These are phyloP conservation scores for Agriopis aurantiaria DNA, from an alignment of 2,888 invertebrate species.

Conservation along the genomic window DNA sequence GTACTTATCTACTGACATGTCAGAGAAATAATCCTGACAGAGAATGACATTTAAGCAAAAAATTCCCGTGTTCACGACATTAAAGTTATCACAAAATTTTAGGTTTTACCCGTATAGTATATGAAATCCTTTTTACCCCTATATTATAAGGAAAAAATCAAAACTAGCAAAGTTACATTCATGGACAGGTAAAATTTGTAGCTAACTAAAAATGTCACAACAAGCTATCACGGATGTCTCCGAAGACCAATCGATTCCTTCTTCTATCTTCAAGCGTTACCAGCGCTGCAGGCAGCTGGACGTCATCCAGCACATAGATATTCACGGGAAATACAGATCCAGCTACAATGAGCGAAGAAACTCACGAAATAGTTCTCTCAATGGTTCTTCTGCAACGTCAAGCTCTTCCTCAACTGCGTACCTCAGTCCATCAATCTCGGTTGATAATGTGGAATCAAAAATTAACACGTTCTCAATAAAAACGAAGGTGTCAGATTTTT, in stretches of 20 bases:
- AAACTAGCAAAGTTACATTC: neutral
- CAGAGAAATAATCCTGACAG: too few relatives aligned
- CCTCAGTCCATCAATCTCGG: neutral
- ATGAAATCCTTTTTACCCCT: neutral
- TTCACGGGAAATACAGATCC: conserved; percentile 53
- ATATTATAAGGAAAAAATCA: neutral
- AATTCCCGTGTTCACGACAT: neutral
- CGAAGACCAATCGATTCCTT: neutral
- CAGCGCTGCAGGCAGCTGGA: conserved; percentile 54
- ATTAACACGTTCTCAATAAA: conserved; percentile 54
- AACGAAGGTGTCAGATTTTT: conserved; percentile 57
- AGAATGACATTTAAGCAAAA: conserved; percentile 1
- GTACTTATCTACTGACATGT: too few relatives aligned
- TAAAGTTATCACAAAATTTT: neutral
- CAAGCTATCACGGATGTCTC: conserved; percentile 5
- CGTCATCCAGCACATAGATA: conserved; percentile 64
- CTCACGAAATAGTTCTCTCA: neutral
- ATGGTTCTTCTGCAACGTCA: conserved; percentile 35
- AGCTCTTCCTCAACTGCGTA: conserved; percentile 43
- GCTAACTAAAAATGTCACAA: neutral
- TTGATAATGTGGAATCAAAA: conserved; percentile 43
- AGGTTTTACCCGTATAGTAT: neutral
- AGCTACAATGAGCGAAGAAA: conserved; percentile 44
- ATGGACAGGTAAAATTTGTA: neutral
- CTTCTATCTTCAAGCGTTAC: conserved; percentile 47